These are phyloP conservation scores for Oreochromis spilurus DNA, from an alignment of 2,113 vertebrate genomes.

Conservation along the genomic window DNA sequence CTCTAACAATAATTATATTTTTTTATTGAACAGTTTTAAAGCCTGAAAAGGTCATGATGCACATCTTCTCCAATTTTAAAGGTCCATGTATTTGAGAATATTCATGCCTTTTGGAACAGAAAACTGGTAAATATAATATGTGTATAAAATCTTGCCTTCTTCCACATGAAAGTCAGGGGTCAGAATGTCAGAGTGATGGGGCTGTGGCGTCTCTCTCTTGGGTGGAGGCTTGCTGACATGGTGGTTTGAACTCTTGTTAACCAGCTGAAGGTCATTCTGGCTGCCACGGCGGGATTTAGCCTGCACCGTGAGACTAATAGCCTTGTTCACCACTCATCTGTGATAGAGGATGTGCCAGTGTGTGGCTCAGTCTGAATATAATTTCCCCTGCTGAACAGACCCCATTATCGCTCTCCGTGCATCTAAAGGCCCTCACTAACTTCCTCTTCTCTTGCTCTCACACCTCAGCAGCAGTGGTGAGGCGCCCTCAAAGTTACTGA, in stretches of 20 bases:
- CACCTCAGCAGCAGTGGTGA: neutral
- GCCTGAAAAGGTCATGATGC: neutral
- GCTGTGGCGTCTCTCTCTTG: neutral
- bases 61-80: neutral
- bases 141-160: neutral
- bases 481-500: constrained; percentile 2
- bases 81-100: neutral
- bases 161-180: neutral
- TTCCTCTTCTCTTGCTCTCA: neutral
- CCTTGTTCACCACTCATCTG: neutral
- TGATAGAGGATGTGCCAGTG: neutral
- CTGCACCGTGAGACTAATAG: neutral
- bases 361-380: neutral
- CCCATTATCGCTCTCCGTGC: neutral
- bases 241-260: constrained; percentile 9
- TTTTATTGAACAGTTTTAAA: neutral
- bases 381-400: neutral
- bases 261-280: neutral
- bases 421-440: neutral
- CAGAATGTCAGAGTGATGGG: neutral
- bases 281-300: neutral
- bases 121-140: neutral
- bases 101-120: neutral
- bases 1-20: neutral
- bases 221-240: neutral